Conservation (phyloP, 2,888 invertebrate genomes). For the Macrosiphum euphorbiae region DNA sequence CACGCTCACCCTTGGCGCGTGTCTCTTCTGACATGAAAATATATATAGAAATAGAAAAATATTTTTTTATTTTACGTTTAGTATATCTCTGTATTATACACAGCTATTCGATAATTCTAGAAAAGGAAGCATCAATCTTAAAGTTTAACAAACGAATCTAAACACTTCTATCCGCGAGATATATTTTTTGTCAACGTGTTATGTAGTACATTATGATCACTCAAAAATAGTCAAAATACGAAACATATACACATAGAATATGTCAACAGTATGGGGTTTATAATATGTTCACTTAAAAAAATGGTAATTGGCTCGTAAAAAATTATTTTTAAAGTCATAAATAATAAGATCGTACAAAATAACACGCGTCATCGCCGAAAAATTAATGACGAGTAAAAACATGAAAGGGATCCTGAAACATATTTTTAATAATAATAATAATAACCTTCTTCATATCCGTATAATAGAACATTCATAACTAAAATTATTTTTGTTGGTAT, state of each 20-base stretch:
- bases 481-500: conserved; percentile 20
- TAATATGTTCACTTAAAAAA: conserved; percentile 6
- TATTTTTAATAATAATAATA: background rate
- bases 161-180: background rate
- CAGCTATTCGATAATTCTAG: background rate
- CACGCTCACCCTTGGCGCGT: conserved; percentile 12
- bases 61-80: background rate
- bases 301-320: conserved; percentile 55
- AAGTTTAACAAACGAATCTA: background rate
- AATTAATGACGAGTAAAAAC: conserved; percentile 55
- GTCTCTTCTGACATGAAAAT: background rate
- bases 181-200: background rate
- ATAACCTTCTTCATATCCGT: background rate
- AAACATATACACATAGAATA: background rate
- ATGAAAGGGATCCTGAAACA: conserved; percentile 42
- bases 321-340: conserved; percentile 50
- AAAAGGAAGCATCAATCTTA: background rate
- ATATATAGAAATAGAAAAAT: background rate
- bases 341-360: conserved; percentile 41
- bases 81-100: background rate
- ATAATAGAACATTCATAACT: conserved; percentile 38
- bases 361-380: conserved; percentile 57
- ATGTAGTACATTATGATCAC: background rate
- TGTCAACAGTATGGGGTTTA: background rate
- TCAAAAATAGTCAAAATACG: background rate